These are phyloP conservation scores for Peucedramus taeniatus DNA, from an alignment of 2,113 vertebrate species.

Conservation along the genomic window DNA sequence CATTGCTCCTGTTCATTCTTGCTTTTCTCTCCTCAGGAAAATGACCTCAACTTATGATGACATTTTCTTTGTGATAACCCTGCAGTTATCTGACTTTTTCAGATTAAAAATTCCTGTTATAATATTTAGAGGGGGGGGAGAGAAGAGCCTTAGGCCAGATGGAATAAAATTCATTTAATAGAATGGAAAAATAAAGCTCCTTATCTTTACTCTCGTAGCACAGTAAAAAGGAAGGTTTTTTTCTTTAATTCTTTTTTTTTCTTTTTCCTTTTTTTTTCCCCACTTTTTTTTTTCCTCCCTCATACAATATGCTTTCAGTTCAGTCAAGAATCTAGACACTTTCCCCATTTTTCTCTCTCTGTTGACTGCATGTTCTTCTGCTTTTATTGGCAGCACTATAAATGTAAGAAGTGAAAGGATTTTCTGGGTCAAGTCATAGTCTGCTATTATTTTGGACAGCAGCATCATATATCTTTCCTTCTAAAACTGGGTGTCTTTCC, in stretches of 20 bases:
- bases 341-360: not conserved
- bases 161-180: not conserved
- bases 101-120: not conserved
- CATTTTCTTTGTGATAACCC: not conserved
- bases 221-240: not conserved
- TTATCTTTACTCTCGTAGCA: not conserved
- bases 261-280: not conserved
- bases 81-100: not conserved
- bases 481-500: slow-evolving; percentile 12
- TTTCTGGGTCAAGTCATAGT: slow-evolving; percentile 35
- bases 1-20: rapidly evolving
- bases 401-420: slow-evolving; percentile 18
- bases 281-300: rapidly evolving
- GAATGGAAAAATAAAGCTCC: not conserved
- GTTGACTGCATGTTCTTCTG: not conserved
- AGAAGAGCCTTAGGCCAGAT: not conserved
- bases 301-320: not conserved
- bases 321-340: not conserved
- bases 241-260: not conserved
- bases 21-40: not conserved
- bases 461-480: slow-evolving; percentile 25
- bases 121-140: not conserved
- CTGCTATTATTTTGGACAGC: slow-evolving; percentile 25
- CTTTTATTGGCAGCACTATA: not conserved
- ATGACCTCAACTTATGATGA: not conserved